Conservation (phyloP, 2,797 vertebrate species). For the Pseudotriccus pelzelni region DNA sequence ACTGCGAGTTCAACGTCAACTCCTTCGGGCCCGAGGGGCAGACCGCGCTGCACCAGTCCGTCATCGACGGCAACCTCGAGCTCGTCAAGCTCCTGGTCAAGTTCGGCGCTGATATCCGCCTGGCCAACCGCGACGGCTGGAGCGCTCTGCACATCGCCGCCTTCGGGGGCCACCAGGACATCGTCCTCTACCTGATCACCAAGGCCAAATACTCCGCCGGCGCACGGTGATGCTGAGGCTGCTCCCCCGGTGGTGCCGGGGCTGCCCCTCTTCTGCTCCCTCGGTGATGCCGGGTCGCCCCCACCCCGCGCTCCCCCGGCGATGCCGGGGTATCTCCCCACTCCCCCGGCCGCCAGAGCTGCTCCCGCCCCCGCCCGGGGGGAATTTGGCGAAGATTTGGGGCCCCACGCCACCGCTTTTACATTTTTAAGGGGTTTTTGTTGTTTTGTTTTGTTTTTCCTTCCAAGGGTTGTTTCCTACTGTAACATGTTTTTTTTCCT, state of each 20-base stretch:
- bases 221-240: slow-evolving; percentile 23
- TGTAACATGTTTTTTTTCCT: slow-evolving; percentile 70
- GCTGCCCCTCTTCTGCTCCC: not conserved
- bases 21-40: slow-evolving; percentile 97
- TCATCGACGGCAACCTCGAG: slow-evolving; percentile 97
- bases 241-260: not conserved
- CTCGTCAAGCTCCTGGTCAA: slow-evolving; percentile 97
- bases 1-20: slow-evolving; percentile 99
- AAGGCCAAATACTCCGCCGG: slow-evolving; percentile 97
- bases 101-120: slow-evolving; percentile 95
- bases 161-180: slow-evolving; percentile 98
- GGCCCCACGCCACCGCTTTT: slow-evolving; percentile 46
- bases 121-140: slow-evolving; percentile 98
- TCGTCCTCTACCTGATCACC: slow-evolving; percentile 98
- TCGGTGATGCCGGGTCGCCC: not conserved
- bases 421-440: not conserved
- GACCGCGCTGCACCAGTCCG: slow-evolving; percentile 96
- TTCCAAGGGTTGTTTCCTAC: slow-evolving; percentile 59
- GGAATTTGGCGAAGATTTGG: slow-evolving; percentile 71
- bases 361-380: slow-evolving; percentile 25
- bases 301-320: not conserved
- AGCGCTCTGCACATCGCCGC: slow-evolving; percentile 98
- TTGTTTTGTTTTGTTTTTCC: not conserved
- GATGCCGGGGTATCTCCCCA: not conserved
- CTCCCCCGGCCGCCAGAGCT: slow-evolving; percentile 39